Percentiles rank a stretch among this genome's conserved stretches.
Evolutionary conservation across 2,113 vertebrate species (phyloP).

Genomic region (Megalops atlanticus): DNA sequence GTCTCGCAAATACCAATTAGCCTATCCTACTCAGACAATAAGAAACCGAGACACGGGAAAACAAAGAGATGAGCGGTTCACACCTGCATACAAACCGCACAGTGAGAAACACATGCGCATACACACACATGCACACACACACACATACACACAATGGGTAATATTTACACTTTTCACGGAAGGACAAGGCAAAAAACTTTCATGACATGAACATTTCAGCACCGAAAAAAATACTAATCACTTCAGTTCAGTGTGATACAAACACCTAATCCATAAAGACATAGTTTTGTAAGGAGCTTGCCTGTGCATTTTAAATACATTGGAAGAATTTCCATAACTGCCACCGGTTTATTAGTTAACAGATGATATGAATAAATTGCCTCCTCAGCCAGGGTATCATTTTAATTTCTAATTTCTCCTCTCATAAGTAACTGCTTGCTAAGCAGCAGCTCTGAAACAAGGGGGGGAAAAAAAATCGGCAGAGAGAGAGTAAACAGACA

Average conservation of each 20-base stretch:
- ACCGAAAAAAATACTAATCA: neutral
- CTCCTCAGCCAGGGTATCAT: conserved; percentile 42
- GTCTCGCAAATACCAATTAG: conserved; percentile 26
- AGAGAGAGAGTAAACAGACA: conserved; percentile 67
- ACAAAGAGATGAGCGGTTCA: neutral
- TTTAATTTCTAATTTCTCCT: conserved; percentile 48
- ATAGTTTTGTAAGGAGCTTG: conserved; percentile 26
- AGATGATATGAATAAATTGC: conserved; percentile 66
- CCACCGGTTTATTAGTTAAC: conserved; percentile 24
- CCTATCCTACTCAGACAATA: neutral
- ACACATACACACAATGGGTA: neutral
- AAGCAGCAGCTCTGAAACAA: conserved; percentile 39
- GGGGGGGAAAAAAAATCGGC: conserved; percentile 50
- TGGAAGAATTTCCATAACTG: conserved; percentile 23
- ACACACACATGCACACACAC: neutral
- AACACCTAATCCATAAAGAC: conserved; percentile 23
- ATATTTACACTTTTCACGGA: neutral
- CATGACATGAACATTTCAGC: too few relatives aligned
- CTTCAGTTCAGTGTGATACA: conserved; percentile 19
- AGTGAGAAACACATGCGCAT: neutral
- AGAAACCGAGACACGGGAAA: neutral
- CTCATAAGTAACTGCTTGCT: conserved; percentile 67
- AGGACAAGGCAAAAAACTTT: too few relatives aligned
- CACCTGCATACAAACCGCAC: neutral
- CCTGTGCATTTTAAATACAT: conserved; percentile 26